These are phyloP conservation scores for Pseudocheirus occidentalis DNA, from an alignment of 2,797 vertebrate species.

Conservation along the genomic window DNA sequence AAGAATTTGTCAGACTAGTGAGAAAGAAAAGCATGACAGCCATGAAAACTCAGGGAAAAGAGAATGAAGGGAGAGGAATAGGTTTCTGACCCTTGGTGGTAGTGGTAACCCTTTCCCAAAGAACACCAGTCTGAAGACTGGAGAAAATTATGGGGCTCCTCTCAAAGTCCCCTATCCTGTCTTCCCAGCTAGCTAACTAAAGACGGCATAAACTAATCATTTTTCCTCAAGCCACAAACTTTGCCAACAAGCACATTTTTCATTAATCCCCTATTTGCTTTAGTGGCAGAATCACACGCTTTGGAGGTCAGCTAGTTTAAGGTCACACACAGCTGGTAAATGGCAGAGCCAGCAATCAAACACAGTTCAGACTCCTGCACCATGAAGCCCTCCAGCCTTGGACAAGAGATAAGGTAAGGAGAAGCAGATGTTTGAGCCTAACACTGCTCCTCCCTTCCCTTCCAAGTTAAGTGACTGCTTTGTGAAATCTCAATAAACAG, in stretches of 20 bases:
- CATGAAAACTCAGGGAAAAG: neutral
- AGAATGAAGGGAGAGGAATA: neutral
- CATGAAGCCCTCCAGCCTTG: neutral
- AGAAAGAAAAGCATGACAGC: neutral
- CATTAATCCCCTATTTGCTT: neutral
- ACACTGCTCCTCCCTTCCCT: neutral
- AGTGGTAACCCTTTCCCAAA: neutral
- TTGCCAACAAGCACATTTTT: neutral
- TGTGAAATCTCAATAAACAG: neutral
- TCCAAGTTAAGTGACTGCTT: neutral
- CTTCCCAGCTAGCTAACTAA: neutral
- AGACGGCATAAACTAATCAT: neutral
- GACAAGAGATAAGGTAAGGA: neutral
- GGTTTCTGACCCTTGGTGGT: neutral
- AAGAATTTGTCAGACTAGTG: neutral
- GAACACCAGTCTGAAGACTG: neutral
- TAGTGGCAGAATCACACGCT: neutral
- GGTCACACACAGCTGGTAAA: neutral
- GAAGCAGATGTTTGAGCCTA: neutral
- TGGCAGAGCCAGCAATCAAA: neutral
- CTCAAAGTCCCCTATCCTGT: neutral
- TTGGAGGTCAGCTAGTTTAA: neutral
- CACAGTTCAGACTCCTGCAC: neutral
- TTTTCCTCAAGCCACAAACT: neutral
- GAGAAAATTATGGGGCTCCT: neutral